phyloP scores from a whole-genome alignment of 2,113 vertebrate species.

The Corythornis madagascariensis region DNA sequence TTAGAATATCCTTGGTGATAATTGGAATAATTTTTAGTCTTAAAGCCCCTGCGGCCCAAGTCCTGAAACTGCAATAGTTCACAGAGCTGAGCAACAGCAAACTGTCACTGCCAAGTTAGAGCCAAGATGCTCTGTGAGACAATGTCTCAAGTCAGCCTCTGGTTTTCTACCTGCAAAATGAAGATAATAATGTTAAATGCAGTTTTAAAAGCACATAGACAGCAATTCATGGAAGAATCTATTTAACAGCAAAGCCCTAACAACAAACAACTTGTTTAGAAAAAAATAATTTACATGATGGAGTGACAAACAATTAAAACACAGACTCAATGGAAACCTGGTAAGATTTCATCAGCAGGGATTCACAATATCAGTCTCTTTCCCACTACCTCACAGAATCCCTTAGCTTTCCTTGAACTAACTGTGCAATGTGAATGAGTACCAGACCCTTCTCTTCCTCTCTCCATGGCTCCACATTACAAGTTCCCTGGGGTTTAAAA shows the following conservation, averaged over 20 bases:
- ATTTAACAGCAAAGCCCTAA: not conserved
- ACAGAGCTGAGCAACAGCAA: not conserved
- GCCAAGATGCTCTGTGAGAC: not conserved
- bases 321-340: not conserved
- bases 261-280: not conserved
- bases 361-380: not conserved
- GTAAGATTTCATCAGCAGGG: not conserved
- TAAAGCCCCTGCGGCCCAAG: not conserved
- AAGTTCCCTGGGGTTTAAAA: not conserved
- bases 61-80: not conserved
- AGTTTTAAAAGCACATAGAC: not conserved
- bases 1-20: not conserved
- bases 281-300: not conserved
- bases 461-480: not conserved
- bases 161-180: not conserved
- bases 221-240: not conserved
- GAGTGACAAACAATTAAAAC: not conserved
- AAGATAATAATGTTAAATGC: not conserved
- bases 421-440: not conserved
- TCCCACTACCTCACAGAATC: not conserved
- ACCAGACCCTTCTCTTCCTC: not conserved
- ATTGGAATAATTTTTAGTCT: not conserved
- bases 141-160: not conserved
- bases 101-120: rapidly evolving
- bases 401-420: not conserved